Evolutionary conservation across 2,888 invertebrate genomes (phyloP).

Genomic region (Dryocosmus kuriphilus): DNA sequence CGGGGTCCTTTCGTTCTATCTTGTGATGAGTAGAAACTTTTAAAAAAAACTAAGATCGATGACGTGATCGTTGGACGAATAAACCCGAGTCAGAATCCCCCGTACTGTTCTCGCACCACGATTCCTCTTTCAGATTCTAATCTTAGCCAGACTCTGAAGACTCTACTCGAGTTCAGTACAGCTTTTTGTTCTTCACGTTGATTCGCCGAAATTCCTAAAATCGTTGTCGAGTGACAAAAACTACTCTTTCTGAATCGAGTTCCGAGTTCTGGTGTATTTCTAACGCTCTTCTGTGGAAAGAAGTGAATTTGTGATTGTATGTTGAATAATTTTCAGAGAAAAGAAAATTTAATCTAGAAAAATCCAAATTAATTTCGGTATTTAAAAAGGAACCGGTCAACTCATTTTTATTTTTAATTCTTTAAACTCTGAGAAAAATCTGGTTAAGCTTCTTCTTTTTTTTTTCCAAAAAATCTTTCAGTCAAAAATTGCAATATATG

Average conservation of each 20-base stretch:
- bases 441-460: too few species aligned
- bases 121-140: constrained; percentile 60
- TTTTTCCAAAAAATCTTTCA: too few species aligned
- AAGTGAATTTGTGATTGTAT: constrained; percentile 15
- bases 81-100: constrained; percentile 17
- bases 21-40: background rate
- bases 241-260: background rate
- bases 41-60: background rate
- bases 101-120: background rate
- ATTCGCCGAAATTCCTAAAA: constrained; percentile 49
- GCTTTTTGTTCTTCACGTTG: constrained; percentile 58
- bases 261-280: background rate
- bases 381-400: background rate
- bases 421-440: too few species aligned
- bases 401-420: too few species aligned
- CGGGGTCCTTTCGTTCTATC: background rate
- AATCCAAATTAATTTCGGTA: background rate
- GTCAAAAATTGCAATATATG: too few species aligned
- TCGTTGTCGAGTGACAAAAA: constrained; percentile 29
- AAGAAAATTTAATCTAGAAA: background rate
- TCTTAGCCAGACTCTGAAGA: constrained; percentile 69
- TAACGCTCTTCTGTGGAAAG: background rate
- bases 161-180: constrained; percentile 65
- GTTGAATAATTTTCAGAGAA: background rate
- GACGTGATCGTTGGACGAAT: constrained; percentile 11